phyloP scores from a whole-genome alignment of 2,888 invertebrate genomes.

The Hirtodrosophila duncani region DNA sequence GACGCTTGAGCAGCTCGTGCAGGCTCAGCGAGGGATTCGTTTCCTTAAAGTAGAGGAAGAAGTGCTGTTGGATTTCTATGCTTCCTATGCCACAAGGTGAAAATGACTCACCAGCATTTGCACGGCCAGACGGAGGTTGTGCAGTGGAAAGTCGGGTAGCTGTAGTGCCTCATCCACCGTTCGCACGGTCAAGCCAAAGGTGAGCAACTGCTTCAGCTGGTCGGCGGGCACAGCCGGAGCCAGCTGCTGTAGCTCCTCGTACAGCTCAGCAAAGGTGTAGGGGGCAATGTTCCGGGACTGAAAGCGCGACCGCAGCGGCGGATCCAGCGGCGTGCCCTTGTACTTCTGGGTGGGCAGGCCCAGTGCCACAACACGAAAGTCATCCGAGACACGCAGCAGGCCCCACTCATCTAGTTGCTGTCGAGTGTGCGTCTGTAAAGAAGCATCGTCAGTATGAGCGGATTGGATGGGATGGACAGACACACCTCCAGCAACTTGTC shows the following conservation, averaged over 20 bases:
- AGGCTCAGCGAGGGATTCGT: conserved; percentile 83
- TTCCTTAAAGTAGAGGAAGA: conserved; percentile 80
- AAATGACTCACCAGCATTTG: conserved; percentile 69
- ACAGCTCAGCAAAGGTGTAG: conserved; percentile 80
- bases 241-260: conserved; percentile 78
- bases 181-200: conserved; percentile 88
- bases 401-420: conserved; percentile 91
- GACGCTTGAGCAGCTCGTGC: conserved; percentile 84
- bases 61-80: background rate
- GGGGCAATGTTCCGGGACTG: conserved; percentile 91
- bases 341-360: conserved; percentile 93
- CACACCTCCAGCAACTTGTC: conserved; percentile 90
- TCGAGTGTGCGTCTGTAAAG: conserved; percentile 84
- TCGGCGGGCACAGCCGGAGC: conserved; percentile 80
- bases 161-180: conserved; percentile 84
- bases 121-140: conserved; percentile 85
- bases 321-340: conserved; percentile 95
- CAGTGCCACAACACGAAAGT: conserved; percentile 95
- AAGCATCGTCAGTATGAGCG: background rate
- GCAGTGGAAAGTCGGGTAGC: conserved; percentile 94
- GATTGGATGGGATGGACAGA: background rate
- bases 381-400: conserved; percentile 93
- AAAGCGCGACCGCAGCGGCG: conserved; percentile 95
- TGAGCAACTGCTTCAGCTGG: conserved; percentile 79
- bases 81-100: no score